Base-by-base conservation (phyloP, 1,140 invertebrate genomes). In the Eupeodes corollae region DNA sequence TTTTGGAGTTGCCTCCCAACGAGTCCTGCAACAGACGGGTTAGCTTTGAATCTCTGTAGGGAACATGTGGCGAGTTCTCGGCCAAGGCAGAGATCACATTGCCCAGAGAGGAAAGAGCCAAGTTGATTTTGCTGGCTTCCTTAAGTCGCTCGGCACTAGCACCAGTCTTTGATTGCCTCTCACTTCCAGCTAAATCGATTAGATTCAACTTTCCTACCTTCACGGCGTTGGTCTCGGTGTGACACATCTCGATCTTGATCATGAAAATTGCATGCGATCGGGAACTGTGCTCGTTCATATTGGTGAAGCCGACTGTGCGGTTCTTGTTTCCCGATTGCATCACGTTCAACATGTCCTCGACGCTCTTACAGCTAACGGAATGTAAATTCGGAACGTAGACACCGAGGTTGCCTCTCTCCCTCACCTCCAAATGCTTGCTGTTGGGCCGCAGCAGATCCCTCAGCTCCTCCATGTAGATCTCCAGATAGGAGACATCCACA, bases 251-350 rank as follows among this genome's bases (percentile, higher is more conserved):
- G 15, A 99, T 87, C 8, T 92, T 96, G 44, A 99, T 90, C 62
- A 97, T 88, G 70, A 99, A 98, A 49, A 99, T 98, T 33, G 96
- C 95, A 74, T 99, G 97, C 14, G 92, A 97, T 44, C 96, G 54
- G 11, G 93, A 98, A 64, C 91, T 96, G 69, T 98, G 93, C 66
- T 96, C 91, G 71, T 99, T 99, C 97, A 99, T 99, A 69, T 99
- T 96, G 10, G 97, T 99, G 31, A 91, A 84, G 13, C 88, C 92
- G 39, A 91, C 84, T 1, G 89, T 88, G 51, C 92, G 77, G 68
- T 93, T 90, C 55, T 82, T 76, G 70, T 94, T 93, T 14, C 92
- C 92, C n/a, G 80, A 73, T 52, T 78, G 78, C 89, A 96, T 92
- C 3, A 93, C 79, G 49, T 85, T 80, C 52, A 90, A 77, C 73